Percentiles rank a stretch among this genome's conserved stretches.
Evolutionary conservation across 2,888 invertebrate species (phyloP).

Genomic region (Anodontia alba): DNA sequence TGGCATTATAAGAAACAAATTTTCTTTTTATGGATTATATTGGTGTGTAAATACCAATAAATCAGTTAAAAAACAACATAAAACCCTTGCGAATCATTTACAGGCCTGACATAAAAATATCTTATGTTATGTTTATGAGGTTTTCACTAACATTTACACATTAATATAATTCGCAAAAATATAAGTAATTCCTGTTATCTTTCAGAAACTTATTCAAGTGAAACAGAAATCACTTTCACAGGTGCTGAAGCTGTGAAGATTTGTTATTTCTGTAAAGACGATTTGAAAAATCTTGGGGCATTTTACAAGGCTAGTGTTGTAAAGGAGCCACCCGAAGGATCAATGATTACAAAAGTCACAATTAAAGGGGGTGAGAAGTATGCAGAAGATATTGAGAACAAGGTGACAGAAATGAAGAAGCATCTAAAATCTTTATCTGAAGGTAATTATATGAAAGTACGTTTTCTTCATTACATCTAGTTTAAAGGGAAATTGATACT

Average conservation of each 20-base stretch:
- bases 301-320: not conserved
- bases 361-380: conserved; percentile 18
- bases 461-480: not conserved
- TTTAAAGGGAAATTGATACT: too few species aligned
- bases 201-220: not conserved
- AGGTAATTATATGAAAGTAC: not conserved
- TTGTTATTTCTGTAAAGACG: conserved; percentile 22
- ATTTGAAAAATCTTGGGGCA: conserved; percentile 9
- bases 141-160: too few species aligned
- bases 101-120: too few species aligned
- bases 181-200: too few species aligned
- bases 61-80: too few species aligned
- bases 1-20: too few species aligned
- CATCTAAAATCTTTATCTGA: not conserved
- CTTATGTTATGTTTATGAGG: too few species aligned
- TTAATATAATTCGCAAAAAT: too few species aligned
- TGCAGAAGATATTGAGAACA: not conserved
- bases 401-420: not conserved
- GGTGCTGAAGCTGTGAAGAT: conserved; percentile 38
- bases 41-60: too few species aligned
- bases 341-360: conserved; percentile 8
- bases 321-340: conserved; percentile 19
- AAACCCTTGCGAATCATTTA: too few species aligned
- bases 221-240: not conserved
- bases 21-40: too few species aligned